Evolutionary conservation across 2,888 invertebrate species (phyloP).

Genomic region (Apamea anceps): DNA sequence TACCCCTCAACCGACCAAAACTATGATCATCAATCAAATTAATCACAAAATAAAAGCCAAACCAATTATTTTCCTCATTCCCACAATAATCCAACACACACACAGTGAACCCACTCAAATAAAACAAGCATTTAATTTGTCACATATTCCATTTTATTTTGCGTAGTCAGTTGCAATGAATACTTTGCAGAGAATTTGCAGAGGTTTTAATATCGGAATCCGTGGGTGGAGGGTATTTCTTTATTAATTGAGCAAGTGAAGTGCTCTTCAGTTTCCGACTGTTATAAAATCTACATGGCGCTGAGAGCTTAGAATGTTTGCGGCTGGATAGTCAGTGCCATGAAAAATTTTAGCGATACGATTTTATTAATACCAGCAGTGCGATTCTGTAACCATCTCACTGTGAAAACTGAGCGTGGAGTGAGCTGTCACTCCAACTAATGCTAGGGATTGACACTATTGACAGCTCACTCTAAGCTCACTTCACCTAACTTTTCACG

Average conservation of each 20-base stretch:
- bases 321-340: conserved; percentile 42
- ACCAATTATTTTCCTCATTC: conserved; percentile 25
- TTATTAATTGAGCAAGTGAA: conserved; percentile 78
- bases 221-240: conserved; percentile 67
- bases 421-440: too few species aligned
- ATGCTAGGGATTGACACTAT: too few species aligned
- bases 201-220: conserved; percentile 59
- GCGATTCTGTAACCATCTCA: too few species aligned
- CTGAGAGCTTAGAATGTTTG: conserved; percentile 21
- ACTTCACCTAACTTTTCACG: too few species aligned
- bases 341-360: not conserved
- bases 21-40: not conserved
- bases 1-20: not conserved
- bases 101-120: conserved; percentile 8
- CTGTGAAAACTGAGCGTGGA: too few species aligned
- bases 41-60: conserved; percentile 1
- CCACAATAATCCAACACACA: not conserved
- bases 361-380: too few species aligned
- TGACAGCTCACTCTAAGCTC: too few species aligned
- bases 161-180: conserved; percentile 67
- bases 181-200: conserved; percentile 50
- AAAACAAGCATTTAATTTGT: conserved; percentile 37
- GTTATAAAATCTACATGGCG: conserved; percentile 74
- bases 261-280: conserved; percentile 72
- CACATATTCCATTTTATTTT: conserved; percentile 54